Evolutionary conservation across 1,140 invertebrate genomes (phyloP).

Genomic region (Caerostris extrusa): DNA sequence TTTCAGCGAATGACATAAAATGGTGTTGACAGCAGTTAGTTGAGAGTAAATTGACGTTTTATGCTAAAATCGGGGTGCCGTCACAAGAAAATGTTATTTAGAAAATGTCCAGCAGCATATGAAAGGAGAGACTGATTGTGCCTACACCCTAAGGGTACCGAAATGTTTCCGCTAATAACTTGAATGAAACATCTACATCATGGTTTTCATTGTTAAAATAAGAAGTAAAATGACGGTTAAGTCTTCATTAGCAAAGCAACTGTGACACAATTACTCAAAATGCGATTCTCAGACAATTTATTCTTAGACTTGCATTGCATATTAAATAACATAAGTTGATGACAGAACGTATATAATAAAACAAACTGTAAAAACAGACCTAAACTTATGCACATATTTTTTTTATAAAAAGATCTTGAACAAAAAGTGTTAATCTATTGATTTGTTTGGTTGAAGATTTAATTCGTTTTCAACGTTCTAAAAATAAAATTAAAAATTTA

Average conservation of each 20-base stretch:
- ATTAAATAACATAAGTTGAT: too few species aligned
- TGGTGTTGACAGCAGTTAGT: slow-evolving; percentile 62
- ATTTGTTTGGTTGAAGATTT: too few species aligned
- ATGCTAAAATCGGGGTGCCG: slow-evolving; percentile 42
- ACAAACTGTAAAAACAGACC: too few species aligned
- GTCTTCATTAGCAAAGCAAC: not conserved
- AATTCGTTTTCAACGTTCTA: too few species aligned
- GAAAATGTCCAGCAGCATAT: slow-evolving; percentile 9
- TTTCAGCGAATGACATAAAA: slow-evolving; percentile 52
- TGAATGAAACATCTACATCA: slow-evolving; percentile 17
- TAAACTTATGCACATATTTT: too few species aligned
- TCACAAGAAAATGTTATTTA: slow-evolving; percentile 49
- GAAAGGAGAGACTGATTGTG: not conserved
- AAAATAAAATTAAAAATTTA: too few species aligned
- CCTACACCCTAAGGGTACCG: not conserved
- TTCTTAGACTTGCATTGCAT: too few species aligned
- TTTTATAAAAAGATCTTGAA: too few species aligned
- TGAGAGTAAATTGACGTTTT: slow-evolving; percentile 49
- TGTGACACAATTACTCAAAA: not conserved
- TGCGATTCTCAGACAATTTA: not conserved
- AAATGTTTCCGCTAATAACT: slow-evolving; percentile 10
- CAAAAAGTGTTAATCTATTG: too few species aligned
- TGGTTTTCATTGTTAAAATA: too few species aligned
- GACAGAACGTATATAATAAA: too few species aligned
- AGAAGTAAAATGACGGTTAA: not conserved